phyloP scores from a whole-genome alignment of 2,113 vertebrate genomes.

The Callaeas wilsoni region DNA sequence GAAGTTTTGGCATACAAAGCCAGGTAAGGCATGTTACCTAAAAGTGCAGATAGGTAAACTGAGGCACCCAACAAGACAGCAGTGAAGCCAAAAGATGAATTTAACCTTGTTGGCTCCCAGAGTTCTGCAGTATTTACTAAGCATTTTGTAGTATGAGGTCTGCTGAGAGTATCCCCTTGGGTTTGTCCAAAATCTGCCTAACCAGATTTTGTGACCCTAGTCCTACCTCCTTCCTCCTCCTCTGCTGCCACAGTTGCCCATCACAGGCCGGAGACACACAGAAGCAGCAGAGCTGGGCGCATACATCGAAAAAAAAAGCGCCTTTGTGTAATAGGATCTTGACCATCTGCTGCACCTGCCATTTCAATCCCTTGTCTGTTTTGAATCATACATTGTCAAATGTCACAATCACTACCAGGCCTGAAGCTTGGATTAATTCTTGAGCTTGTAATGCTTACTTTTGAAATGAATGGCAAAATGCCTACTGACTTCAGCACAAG shows the following conservation, averaged over 20 bases:
- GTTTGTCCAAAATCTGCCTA: not conserved
- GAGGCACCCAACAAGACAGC: not conserved
- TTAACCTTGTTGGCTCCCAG: not conserved
- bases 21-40: not conserved
- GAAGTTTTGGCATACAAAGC: slow-evolving; percentile 33
- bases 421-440: slow-evolving; percentile 9
- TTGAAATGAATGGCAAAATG: not conserved
- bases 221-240: not conserved
- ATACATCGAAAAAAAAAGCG: not conserved
- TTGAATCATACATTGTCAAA: slow-evolving; percentile 23
- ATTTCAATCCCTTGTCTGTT: slow-evolving; percentile 18
- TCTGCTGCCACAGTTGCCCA: not conserved
- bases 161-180: not conserved
- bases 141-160: not conserved
- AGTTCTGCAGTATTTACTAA: not conserved
- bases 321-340: slow-evolving; percentile 22
- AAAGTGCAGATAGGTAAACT: slow-evolving; percentile 5
- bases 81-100: not conserved
- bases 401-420: not conserved
- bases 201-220: not conserved
- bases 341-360: slow-evolving; percentile 34
- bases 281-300: not conserved
- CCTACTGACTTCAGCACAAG: not conserved
- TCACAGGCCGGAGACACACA: not conserved
- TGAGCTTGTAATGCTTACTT: not conserved